Base-by-base conservation (phyloP, 2,888 invertebrate genomes). In the Taenaris catops region DNA sequence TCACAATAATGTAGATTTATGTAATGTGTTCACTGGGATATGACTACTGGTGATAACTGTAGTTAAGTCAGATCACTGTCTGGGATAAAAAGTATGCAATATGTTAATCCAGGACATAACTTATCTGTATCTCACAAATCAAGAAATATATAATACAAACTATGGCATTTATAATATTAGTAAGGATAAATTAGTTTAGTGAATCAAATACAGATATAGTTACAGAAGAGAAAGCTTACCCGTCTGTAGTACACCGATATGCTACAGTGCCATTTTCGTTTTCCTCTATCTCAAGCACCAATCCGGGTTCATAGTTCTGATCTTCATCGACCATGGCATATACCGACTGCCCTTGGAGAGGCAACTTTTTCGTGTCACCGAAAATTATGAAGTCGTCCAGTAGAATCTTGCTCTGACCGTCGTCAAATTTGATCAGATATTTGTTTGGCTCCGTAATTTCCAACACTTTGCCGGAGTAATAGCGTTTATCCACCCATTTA, bases 401-500 rank as follows among this genome's bases (percentile, higher is more conserved):
- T 21, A 91, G 62, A 1, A 83, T 69, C 53, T 91, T 91, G 8
- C 70, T 83, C 25, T 89, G 88, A 0, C 90, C 91, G 53, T 92
- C 92, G 32, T 91, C 90, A 48, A 92, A 92, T 60, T 89, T 68
- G 17, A 92, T 89, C 46, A 88, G 70, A 63, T 89, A 91, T 52
- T 91, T 91, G 11, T 88, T 88, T 0, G 79, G 86, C 28, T 89
- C 87, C 0, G 88, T 84, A 26, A 88, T 88, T 46, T 88, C 88
- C 4, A 80, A 62, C 0, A 92, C 89, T 57, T 71, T 88, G 0
- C 91, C 92, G 0, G 91, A 90, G 49, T 92, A 92, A 48, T 91
- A 92, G 41, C 90, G 88, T 51, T 89, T 91, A 55, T 92, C 91
- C 0, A 89, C 88, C 92, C 92, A 92, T 60, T 90, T 90, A 0